These are phyloP conservation scores for Brachionus angularis DNA, from an alignment of 1,140 invertebrate species.

Conservation along the genomic window DNA sequence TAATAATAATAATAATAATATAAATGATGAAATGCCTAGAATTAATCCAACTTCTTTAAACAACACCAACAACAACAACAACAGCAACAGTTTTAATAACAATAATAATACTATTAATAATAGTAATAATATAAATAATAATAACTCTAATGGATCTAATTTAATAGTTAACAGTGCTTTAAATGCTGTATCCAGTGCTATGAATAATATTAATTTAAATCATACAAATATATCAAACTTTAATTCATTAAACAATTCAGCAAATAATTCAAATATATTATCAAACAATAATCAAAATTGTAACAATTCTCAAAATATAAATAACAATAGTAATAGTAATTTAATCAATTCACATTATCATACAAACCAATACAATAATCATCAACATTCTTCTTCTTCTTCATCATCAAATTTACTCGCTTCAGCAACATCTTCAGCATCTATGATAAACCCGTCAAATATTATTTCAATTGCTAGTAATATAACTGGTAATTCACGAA, in stretches of 20 bases:
- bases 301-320: background rate
- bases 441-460: too few relatives aligned
- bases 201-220: conserved; percentile 16
- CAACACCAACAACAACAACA: background rate
- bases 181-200: conserved; percentile 22
- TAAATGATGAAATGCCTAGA: background rate
- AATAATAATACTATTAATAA: too few relatives aligned
- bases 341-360: background rate
- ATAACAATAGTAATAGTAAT: background rate
- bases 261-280: background rate
- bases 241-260: background rate
- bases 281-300: too few relatives aligned
- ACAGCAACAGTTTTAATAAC: too few relatives aligned
- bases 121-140: too few relatives aligned
- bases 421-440: too few relatives aligned
- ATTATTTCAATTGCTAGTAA: conserved; percentile 22
- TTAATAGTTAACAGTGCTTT: conserved; percentile 28
- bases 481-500: conserved; percentile 13
- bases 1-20: background rate
- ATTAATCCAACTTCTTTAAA: conserved; percentile 1
- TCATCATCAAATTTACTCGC: conserved; percentile 26
- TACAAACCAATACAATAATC: background rate
- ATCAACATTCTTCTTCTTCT: conserved; percentile 7
- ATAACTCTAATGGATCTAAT: background rate
- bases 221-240: background rate